These are phyloP conservation scores for Mythimna ferrago DNA, from an alignment of 2,888 invertebrate species.

Conservation along the genomic window DNA sequence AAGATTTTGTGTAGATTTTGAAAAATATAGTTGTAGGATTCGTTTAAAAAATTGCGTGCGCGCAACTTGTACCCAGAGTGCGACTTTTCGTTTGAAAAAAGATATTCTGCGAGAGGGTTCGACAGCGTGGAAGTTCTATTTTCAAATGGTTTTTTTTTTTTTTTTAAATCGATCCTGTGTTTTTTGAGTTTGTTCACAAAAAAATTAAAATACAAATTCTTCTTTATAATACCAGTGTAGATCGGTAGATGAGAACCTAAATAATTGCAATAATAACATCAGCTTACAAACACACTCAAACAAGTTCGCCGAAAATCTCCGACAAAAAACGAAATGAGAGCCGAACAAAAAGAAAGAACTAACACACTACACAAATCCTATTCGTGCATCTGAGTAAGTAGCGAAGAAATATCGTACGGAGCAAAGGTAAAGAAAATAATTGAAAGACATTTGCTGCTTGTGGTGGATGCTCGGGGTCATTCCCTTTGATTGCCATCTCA, in stretches of 20 bases:
- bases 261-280: constrained; percentile 39
- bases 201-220: no score
- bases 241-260: background rate
- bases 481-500: constrained; percentile 64
- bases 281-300: constrained; percentile 23
- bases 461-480: constrained; percentile 59
- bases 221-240: no score
- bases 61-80: background rate
- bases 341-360: constrained; percentile 51
- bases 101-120: background rate
- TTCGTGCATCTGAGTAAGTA: constrained; percentile 42
- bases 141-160: no score
- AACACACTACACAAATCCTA: constrained; percentile 51
- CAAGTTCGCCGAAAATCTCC: constrained; percentile 45
- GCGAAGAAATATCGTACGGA: constrained; percentile 49
- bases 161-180: no score
- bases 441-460: constrained; percentile 62
- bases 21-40: background rate
- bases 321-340: constrained; percentile 46
- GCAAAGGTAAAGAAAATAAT: constrained; percentile 65
- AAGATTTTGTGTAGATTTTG: no score
- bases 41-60: background rate
- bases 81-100: background rate
- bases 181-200: no score
- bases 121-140: no score